Evolutionary conservation across 2,797 vertebrate species (phyloP).

Genomic region (Hafferia zeledoni): DNA sequence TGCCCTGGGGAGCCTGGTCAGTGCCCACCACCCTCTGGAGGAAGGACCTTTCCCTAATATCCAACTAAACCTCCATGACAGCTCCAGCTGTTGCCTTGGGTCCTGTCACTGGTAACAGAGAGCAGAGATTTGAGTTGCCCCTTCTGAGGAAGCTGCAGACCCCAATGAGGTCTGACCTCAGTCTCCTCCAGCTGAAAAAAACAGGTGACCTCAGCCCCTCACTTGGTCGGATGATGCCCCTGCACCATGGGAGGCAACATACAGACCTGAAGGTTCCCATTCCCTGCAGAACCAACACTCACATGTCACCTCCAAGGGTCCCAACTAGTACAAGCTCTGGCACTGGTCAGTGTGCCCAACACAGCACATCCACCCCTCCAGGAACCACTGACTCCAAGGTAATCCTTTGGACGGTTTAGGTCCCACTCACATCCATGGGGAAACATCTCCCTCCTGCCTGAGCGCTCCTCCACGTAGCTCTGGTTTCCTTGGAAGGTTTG

Average conservation of each 20-base stretch:
- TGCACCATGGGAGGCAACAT: accelerated
- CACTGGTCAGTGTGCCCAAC: accelerated
- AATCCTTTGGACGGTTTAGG: neutral
- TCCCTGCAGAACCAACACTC: neutral
- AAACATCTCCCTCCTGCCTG: neutral
- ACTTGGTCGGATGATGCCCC: neutral
- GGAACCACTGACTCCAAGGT: neutral
- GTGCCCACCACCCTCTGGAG: neutral
- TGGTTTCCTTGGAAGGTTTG: neutral
- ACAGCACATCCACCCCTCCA: accelerated
- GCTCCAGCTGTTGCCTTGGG: neutral
- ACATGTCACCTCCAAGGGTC: neutral
- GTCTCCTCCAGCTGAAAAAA: neutral
- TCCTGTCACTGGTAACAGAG: neutral
- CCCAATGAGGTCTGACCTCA: neutral
- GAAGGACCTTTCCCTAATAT: accelerated
- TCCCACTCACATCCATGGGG: accelerated
- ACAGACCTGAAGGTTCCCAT: neutral
- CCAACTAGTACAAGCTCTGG: neutral
- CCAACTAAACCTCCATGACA: accelerated
- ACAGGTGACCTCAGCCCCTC: neutral
- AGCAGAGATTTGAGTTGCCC: accelerated
- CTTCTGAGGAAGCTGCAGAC: neutral
- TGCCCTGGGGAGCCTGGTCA: neutral
- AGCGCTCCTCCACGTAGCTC: accelerated